Conservation (phyloP, 2,797 vertebrate genomes). For the Channallabes apus region DNA sequence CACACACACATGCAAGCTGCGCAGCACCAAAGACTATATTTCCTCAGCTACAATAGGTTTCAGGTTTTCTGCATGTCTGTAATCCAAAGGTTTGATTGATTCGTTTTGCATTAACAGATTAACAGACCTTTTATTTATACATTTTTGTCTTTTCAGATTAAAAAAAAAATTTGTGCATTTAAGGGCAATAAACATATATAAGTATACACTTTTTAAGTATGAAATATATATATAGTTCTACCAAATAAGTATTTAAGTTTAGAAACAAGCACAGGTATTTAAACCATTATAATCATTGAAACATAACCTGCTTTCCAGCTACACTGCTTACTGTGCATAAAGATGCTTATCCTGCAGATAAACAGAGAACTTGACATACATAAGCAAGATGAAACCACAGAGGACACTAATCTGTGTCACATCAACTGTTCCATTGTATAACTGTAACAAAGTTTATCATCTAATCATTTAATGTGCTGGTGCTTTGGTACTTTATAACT, state of each 20-base stretch:
- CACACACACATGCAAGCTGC: slow-evolving; percentile 42
- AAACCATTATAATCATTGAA: neutral
- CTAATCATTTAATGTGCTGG: neutral
- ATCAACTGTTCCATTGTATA: slow-evolving; percentile 29
- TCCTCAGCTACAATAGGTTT: slow-evolving; percentile 67
- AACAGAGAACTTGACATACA: slow-evolving; percentile 32
- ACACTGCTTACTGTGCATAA: slow-evolving; percentile 28
- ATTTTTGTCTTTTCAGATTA: slow-evolving; percentile 10
- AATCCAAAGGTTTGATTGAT: slow-evolving; percentile 40
- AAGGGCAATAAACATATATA: no score
- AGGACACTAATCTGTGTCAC: slow-evolving; percentile 36
- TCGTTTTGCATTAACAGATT: slow-evolving; percentile 26
- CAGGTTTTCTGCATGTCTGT: slow-evolving; percentile 65
- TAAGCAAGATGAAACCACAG: slow-evolving; percentile 40
- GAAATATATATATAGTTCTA: neutral
- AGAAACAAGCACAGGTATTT: neutral
- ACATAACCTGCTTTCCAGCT: slow-evolving; percentile 32
- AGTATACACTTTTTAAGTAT: no score
- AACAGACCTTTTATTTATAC: neutral
- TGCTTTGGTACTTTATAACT: slow-evolving; percentile 1
- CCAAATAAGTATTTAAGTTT: neutral
- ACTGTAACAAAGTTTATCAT: slow-evolving; percentile 11
- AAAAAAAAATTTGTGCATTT: neutral
- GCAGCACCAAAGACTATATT: slow-evolving; percentile 63
- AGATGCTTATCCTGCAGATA: slow-evolving; percentile 35